These are phyloP conservation scores for Doryteuthis pealeii DNA, from an alignment of 1,140 invertebrate species.

Conservation along the genomic window DNA sequence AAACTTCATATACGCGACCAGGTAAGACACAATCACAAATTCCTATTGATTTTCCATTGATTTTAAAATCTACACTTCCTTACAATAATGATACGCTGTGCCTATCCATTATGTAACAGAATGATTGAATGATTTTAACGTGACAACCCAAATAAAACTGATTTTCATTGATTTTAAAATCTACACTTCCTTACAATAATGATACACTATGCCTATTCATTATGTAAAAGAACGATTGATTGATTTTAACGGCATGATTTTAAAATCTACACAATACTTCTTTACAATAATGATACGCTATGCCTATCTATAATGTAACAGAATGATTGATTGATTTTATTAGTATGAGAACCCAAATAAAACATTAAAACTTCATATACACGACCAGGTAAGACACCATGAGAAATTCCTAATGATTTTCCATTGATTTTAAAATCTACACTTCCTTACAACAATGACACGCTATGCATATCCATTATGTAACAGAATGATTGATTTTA, in stretches of 20 bases:
- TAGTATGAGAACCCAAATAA: constrained; percentile 15
- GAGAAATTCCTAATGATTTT: neutral
- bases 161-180: neutral
- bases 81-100: too few relatives aligned
- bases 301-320: too few relatives aligned
- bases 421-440: neutral
- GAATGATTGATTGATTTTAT: too few relatives aligned
- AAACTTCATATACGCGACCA: constrained; percentile 30
- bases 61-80: neutral
- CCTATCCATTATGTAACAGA: too few relatives aligned
- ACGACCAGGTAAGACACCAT: constrained; percentile 37
- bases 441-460: too few relatives aligned
- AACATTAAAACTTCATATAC: constrained; percentile 26
- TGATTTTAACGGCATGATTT: constrained; percentile 6
- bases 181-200: too few relatives aligned
- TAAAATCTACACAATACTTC: neutral
- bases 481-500: too few relatives aligned
- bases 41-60: neutral
- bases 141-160: constrained; percentile 16
- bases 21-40: constrained; percentile 27
- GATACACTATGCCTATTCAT: too few relatives aligned
- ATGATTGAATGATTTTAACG: neutral
- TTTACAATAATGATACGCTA: too few relatives aligned
- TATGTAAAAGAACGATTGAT: constrained; percentile 18
- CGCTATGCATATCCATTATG: too few relatives aligned